Evolutionary conservation across 1,140 invertebrate species (phyloP).

Genomic region (Diabrotica undecimpunctata): DNA sequence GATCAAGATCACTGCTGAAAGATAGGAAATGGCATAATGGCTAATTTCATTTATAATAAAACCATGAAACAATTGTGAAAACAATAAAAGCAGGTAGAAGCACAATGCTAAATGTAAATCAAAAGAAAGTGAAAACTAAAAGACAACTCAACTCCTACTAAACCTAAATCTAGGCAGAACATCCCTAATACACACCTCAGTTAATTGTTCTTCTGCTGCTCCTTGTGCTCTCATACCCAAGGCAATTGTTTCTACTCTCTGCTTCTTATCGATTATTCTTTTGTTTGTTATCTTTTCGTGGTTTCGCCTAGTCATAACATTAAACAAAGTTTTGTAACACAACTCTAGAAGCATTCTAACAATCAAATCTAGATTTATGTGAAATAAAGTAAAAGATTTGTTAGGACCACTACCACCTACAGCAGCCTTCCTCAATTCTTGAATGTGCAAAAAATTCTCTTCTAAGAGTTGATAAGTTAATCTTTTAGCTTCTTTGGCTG

Average conservation of each 20-base stretch:
- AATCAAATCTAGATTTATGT: constrained; percentile 67
- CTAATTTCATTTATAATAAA: too few relatives aligned
- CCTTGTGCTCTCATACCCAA: constrained; percentile 70
- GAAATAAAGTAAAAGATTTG: constrained; percentile 73
- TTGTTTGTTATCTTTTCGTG: constrained; percentile 63
- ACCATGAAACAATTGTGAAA: too few relatives aligned
- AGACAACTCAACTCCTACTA: too few relatives aligned
- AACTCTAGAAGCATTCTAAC: constrained; percentile 69
- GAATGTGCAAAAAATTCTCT: constrained; percentile 75
- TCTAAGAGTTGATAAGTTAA: constrained; percentile 76
- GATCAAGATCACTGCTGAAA: too few relatives aligned
- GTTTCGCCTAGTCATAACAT: constrained; percentile 60
- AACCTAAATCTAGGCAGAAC: too few relatives aligned
- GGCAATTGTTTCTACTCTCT: constrained; percentile 75
- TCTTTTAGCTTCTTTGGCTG: constrained; percentile 82
- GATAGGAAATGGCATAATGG: too few relatives aligned
- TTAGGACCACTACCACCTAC: constrained; percentile 52
- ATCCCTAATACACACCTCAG: constrained; percentile 58
- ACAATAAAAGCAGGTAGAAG: too few relatives aligned
- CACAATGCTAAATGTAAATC: too few relatives aligned
- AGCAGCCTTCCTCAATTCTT: constrained; percentile 62
- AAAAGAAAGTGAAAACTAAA: too few relatives aligned
- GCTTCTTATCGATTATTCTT: constrained; percentile 79
- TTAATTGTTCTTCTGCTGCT: constrained; percentile 69
- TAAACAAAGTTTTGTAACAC: constrained; percentile 74